phyloP scores from a whole-genome alignment of 64 coral and sea anemone genomes.

The Montipora capricornis region DNA sequence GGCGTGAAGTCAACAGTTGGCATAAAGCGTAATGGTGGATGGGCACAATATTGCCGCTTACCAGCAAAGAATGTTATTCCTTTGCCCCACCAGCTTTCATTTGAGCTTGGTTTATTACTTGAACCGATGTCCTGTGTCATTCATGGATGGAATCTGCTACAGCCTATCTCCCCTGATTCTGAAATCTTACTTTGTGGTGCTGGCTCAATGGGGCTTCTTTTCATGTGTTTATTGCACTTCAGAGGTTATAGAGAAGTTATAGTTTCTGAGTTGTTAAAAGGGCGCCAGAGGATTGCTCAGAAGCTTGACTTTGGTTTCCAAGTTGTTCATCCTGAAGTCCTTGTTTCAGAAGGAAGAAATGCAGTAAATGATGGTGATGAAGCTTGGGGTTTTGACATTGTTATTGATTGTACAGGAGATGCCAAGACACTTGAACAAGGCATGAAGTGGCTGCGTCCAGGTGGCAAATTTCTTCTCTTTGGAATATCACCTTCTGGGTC shows the following conservation, averaged over 20 bases:
- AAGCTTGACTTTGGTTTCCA: constrained; percentile 90
- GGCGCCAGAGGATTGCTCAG: constrained; percentile 86
- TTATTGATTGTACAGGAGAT: constrained; percentile 82
- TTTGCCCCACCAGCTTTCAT: constrained; percentile 85
- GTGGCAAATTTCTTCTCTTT: constrained; percentile 61
- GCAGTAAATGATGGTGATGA: constrained; percentile 78
- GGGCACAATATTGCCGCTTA: constrained; percentile 95
- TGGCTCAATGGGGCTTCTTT: constrained; percentile 77
- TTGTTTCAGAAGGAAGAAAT: constrained; percentile 92
- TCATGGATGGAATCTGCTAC: constrained; percentile 82
- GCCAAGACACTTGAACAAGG: constrained; percentile 61
- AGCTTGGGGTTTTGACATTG: constrained; percentile 94
- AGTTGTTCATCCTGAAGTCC: constrained; percentile 83
- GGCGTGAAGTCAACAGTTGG: constrained; percentile 78
- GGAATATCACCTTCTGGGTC: constrained; percentile 45
- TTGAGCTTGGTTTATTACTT: constrained; percentile 89
- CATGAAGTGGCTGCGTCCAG: constrained; percentile 58
- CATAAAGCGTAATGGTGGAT: constrained; percentile 93
- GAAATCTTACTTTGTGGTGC: constrained; percentile 94
- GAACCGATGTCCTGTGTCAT: constrained; percentile 91
- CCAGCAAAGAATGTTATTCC: constrained; percentile 82
- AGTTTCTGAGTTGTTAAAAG: constrained; percentile 80
- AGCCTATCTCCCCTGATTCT: constrained; percentile 76
- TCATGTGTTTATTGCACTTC: constrained; percentile 87
- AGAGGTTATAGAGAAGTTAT: constrained; percentile 91